phyloP scores from a whole-genome alignment of 2,113 vertebrate species.

The Lepus americanus region DNA sequence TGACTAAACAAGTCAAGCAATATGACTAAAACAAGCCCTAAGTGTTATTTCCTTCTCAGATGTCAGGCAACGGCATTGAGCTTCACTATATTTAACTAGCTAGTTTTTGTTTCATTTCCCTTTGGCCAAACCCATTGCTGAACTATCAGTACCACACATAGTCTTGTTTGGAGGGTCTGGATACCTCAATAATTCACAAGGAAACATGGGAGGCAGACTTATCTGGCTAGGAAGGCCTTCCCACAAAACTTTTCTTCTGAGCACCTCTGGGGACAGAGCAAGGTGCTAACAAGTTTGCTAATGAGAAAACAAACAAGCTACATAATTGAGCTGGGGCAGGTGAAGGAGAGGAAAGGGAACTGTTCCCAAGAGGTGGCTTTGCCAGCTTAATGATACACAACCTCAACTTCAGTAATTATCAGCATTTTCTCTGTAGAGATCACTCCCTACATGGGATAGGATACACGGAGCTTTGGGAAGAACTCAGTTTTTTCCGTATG shows the following conservation, averaged over 20 bases:
- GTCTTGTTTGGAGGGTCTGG: background rate
- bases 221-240: background rate
- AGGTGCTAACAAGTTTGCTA: slow-evolving; percentile 64
- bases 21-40: background rate
- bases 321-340: slow-evolving; percentile 25
- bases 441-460: background rate
- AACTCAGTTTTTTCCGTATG: background rate
- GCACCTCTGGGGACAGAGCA: slow-evolving; percentile 43
- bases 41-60: background rate
- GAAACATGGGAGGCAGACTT: background rate
- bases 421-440: slow-evolving; percentile 38
- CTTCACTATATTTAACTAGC: background rate
- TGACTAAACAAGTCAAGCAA: background rate
- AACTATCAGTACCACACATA: no score
- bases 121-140: background rate
- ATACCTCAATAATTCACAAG: background rate
- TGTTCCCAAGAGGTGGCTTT: slow-evolving; percentile 6
- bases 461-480: background rate
- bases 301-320: slow-evolving; percentile 63
- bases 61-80: background rate
- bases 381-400: slow-evolving; percentile 4
- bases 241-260: slow-evolving; percentile 59
- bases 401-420: slow-evolving; percentile 63
- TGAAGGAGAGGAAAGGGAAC: background rate
- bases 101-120: background rate